Evolutionary conservation across 2,797 vertebrate species (phyloP), one percentile per base, ranked within the genome.

Genomic region (Lutjanus argentimaculatus): DNA sequence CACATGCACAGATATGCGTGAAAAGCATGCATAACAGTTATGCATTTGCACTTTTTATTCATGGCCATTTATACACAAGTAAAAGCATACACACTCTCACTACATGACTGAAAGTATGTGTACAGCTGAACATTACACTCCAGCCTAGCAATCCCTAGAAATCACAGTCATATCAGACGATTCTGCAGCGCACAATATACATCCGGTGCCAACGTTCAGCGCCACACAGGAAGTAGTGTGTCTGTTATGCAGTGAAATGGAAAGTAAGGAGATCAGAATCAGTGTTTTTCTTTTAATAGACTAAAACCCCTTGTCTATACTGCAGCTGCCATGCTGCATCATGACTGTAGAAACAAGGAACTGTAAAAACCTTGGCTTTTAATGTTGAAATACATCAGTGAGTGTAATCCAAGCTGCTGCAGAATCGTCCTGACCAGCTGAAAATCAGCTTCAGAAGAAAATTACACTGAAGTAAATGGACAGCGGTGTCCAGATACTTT

Each of bases 21-120:
- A 59, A 48, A 55, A 42, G 7, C 51, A 83, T 65, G 58, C 75
- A 69, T 25, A 22, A 25, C 7, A 19, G 9, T 25, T 56, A 56
- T 48, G 30, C n/a, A 61, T 56, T 5, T 40, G 4, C 7, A 66
- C 8, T 63, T 0, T 3, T 52, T 3, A 6, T 15, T 61, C 30
- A 36, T 36, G 36, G 25, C n/a, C 30, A 17, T 19, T 19, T 25
- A 48, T 43, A 68, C 7, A 43, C 45, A 51, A 1, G n/a, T 1
- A 45, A 6, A 56, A 46, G 12, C 16, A 43, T 12, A 9, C 9
- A 9, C 9, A 46, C 19, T 8, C 8, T 14, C 17, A 58, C 15
- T 2, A 71, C 21, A n/a, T 58, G 21, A 42, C 21, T 16, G 30
- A 40, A 49, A 64, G 42, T 46, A 11, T 57, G 53, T 49, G 55